Percentiles rank a stretch among this genome's conserved stretches.
Conservation (phyloP, 2,113 vertebrate species). For the Xiphophorus maculatus region DNA sequence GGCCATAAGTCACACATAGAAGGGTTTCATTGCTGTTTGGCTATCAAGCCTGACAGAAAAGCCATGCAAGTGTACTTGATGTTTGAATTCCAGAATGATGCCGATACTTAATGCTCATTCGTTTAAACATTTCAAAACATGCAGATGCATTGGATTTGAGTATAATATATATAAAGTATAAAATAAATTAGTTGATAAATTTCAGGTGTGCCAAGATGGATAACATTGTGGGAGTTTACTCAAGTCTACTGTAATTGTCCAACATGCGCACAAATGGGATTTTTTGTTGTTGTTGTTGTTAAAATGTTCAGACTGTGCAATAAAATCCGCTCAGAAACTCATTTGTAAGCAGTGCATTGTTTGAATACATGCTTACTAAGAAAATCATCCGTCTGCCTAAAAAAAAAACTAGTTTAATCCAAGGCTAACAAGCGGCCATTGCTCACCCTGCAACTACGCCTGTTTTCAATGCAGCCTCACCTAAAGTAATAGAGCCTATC, state of each 20-base stretch:
- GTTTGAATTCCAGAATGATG: neutral
- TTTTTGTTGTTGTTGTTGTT: constrained; percentile 7
- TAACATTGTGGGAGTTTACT: constrained; percentile 25
- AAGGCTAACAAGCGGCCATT: too few species aligned
- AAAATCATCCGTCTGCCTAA: neutral
- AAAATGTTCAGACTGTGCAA: constrained; percentile 58
- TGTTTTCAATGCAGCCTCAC: neutral
- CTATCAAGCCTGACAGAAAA: constrained; percentile 3
- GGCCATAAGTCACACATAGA: neutral
- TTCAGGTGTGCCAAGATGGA: constrained; percentile 23
- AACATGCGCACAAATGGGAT: constrained; percentile 47
- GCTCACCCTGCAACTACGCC: neutral
- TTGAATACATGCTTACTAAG: neutral
- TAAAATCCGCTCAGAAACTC: constrained; percentile 52
- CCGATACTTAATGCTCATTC: constrained; percentile 1
- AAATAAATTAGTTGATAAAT: neutral
- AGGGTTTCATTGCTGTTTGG: neutral
- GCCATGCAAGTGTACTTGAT: neutral
- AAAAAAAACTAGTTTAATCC: neutral
- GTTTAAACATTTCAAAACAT: constrained; percentile 23
- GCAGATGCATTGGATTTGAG: neutral
- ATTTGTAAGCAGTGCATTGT: neutral
- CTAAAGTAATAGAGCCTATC: neutral
- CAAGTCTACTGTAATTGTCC: constrained; percentile 53
- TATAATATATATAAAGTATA: neutral